Conservation (phyloP, 1,140 invertebrate genomes). For the Penaeus japonicus region DNA sequence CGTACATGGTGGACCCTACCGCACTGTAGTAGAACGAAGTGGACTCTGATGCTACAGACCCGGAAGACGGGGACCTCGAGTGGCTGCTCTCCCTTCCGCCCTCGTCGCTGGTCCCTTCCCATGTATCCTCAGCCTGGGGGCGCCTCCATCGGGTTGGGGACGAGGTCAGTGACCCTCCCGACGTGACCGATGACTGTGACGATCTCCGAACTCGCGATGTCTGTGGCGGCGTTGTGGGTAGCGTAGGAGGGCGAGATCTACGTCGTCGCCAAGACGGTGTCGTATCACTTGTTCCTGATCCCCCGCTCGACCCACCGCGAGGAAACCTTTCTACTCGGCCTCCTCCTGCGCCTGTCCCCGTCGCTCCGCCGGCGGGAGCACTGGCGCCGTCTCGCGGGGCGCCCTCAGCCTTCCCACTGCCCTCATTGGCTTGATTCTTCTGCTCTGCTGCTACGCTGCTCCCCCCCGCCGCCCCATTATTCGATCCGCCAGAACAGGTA, state of each 20-base stretch:
- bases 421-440: too few relatives aligned
- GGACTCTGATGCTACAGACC: conserved; percentile 18
- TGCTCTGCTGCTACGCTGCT: too few relatives aligned
- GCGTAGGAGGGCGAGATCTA: conserved; percentile 19
- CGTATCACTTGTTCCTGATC: background rate
- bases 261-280: conserved; percentile 16
- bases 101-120: conserved; percentile 20
- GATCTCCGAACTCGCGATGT: conserved; percentile 2
- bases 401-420: background rate
- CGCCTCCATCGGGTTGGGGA: conserved; percentile 25
- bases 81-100: background rate
- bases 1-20: conserved; percentile 5
- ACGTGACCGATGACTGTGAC: background rate
- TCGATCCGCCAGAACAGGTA: too few relatives aligned
- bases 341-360: background rate
- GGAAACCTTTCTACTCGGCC: background rate
- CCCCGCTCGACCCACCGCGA: background rate
- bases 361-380: background rate
- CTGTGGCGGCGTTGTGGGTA: conserved; percentile 31
- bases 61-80: background rate
- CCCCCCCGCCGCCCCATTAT: too few relatives aligned
- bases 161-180: conserved; percentile 16
- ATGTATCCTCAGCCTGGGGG: conserved; percentile 26
- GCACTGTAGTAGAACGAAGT: conserved; percentile 44
- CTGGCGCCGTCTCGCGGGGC: background rate